phyloP scores from a whole-genome alignment of 2,888 invertebrate species.

The Folsomia manolachei region DNA sequence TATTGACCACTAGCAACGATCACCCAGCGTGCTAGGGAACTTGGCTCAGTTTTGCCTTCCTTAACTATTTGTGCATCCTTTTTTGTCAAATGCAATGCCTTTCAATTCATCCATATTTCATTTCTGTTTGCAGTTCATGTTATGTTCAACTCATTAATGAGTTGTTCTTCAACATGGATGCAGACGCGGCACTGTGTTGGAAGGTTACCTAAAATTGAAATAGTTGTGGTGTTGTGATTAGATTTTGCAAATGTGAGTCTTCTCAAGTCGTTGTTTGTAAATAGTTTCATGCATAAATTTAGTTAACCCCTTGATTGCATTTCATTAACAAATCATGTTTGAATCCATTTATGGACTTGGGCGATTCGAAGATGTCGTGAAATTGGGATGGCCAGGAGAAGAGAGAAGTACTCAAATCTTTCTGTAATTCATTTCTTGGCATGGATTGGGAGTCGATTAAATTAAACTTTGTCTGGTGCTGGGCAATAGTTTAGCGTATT shows the following conservation, averaged over 20 bases:
- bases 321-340: slow-evolving; percentile 25
- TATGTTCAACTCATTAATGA: not conserved
- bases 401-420: no score
- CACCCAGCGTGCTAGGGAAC: not conserved
- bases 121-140: no score
- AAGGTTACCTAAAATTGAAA: not conserved
- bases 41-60: not conserved
- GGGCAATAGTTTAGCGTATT: not conserved
- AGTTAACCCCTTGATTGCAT: slow-evolving; percentile 16
- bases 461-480: not conserved
- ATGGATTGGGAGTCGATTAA: not conserved
- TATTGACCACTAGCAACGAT: no score
- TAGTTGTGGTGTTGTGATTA: not conserved
- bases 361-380: slow-evolving; percentile 1
- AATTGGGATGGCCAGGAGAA: not conserved
- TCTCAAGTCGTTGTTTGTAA: not conserved
- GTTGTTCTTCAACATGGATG: not conserved
- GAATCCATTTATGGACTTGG: slow-evolving; percentile 13
- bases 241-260: not conserved
- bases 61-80: no score
- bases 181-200: not conserved
- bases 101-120: no score
- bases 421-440: no score
- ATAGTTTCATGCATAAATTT: slow-evolving; percentile 19
- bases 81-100: not conserved